These are phyloP conservation scores for Ailurus styani DNA, from an alignment of 2,113 vertebrate species.

Conservation along the genomic window DNA sequence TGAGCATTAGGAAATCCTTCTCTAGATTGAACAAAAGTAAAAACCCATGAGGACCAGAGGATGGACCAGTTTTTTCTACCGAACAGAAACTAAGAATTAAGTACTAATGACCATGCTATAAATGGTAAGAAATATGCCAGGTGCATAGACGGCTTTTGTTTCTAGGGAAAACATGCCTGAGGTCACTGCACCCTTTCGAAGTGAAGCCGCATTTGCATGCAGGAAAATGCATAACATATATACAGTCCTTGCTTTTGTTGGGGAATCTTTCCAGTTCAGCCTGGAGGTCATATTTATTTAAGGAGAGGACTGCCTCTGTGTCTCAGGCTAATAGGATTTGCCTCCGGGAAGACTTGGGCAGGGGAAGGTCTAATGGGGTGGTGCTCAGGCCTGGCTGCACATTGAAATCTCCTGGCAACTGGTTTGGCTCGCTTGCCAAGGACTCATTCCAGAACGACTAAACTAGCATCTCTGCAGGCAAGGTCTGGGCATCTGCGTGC, in stretches of 20 bases:
- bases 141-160: not conserved
- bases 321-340: not conserved
- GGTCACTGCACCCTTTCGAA: not conserved
- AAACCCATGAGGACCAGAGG: not conserved
- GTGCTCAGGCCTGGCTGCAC: not conserved
- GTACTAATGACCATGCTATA: no score
- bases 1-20: not conserved
- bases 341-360: not conserved
- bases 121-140: not conserved
- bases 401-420: not conserved
- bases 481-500: not conserved
- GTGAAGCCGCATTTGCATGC: not conserved
- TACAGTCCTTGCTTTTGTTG: not conserved
- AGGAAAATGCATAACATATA: accelerated
- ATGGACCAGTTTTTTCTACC: not conserved
- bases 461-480: not conserved
- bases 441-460: not conserved
- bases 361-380: accelerated
- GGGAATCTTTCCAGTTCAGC: not conserved
- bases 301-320: no score
- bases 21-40: not conserved
- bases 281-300: not conserved
- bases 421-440: not conserved
- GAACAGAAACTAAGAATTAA: not conserved
- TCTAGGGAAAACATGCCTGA: not conserved